These are phyloP conservation scores for Labroides dimidiatus DNA, from an alignment of 2,797 vertebrate species.

Conservation along the genomic window DNA sequence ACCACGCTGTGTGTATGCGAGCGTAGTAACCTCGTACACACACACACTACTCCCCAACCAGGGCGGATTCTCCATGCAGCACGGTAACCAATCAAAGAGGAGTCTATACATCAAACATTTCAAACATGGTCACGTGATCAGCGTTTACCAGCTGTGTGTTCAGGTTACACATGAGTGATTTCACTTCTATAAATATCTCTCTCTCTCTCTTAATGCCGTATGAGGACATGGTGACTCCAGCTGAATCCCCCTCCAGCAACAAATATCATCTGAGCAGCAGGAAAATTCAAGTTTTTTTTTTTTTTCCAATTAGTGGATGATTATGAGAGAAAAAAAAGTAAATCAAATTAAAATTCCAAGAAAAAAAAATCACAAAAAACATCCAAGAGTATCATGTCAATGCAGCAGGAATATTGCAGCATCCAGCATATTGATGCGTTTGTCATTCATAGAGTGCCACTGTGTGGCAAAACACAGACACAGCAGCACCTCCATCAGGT, in stretches of 20 bases:
- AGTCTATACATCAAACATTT: slow-evolving; percentile 54
- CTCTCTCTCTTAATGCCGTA: background rate
- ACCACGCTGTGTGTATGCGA: slow-evolving; percentile 61
- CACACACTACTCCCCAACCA: slow-evolving; percentile 43
- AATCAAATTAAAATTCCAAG: background rate
- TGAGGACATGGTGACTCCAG: slow-evolving; percentile 4
- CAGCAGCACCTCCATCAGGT: slow-evolving; percentile 20
- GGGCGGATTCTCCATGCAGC: slow-evolving; percentile 32
- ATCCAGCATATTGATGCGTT: slow-evolving; percentile 3
- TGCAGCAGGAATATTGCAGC: slow-evolving; percentile 13
- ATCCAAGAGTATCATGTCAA: slow-evolving; percentile 3
- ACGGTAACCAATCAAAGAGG: slow-evolving; percentile 45
- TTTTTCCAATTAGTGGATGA: background rate
- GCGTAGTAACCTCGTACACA: slow-evolving; percentile 52
- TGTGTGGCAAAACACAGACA: slow-evolving; percentile 63
- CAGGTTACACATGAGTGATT: slow-evolving; percentile 50
- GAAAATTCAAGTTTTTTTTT: background rate
- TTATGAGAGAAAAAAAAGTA: background rate
- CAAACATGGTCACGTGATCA: slow-evolving; percentile 48
- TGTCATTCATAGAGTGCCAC: slow-evolving; percentile 55
- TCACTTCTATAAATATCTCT: background rate
- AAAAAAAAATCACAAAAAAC: background rate
- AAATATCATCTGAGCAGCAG: slow-evolving; percentile 6
- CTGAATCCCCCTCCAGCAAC: background rate
- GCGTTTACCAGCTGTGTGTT: slow-evolving; percentile 56